phyloP scores from a whole-genome alignment of 2,113 vertebrate genomes.

The Cryptotis parvus region DNA sequence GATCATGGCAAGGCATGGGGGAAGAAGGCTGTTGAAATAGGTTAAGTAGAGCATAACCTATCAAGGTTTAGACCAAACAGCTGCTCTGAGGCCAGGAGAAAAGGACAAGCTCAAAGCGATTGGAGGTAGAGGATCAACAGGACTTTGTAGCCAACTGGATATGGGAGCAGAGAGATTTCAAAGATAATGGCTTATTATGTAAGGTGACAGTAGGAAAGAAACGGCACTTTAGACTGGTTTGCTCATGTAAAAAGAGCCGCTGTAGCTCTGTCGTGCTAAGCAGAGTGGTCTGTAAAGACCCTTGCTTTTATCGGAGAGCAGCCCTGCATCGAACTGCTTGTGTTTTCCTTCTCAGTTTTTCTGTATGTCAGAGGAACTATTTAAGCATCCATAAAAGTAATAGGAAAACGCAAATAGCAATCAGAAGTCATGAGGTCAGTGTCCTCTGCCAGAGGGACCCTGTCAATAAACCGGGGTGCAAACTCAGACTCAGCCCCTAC shows the following conservation, averaged over 20 bases:
- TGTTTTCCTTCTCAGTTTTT: slow-evolving; percentile 47
- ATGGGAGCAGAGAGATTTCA: slow-evolving; percentile 44
- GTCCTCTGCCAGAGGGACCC: slow-evolving; percentile 56
- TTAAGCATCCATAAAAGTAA: background rate
- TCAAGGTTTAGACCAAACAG: background rate
- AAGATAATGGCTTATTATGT: slow-evolving; percentile 35
- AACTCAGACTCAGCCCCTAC: background rate
- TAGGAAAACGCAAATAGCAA: no score
- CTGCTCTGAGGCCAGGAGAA: slow-evolving; percentile 26
- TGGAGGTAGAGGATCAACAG: background rate
- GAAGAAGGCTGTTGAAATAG: background rate
- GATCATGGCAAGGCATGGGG: background rate
- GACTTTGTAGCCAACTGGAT: slow-evolving; percentile 35
- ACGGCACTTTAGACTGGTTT: slow-evolving; percentile 40
- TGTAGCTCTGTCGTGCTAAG: slow-evolving; percentile 44
- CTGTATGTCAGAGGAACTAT: slow-evolving; percentile 28
- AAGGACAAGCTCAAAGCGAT: background rate
- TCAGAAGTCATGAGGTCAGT: slow-evolving; percentile 40
- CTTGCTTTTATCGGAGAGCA: slow-evolving; percentile 45
- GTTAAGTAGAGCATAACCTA: background rate
- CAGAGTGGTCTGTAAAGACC: slow-evolving; percentile 46
- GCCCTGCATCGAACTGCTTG: background rate
- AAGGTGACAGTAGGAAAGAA: slow-evolving; percentile 57
- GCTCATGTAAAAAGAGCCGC: slow-evolving; percentile 29
- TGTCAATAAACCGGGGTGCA: slow-evolving; percentile 39